Evolutionary conservation across 2,888 invertebrate species (phyloP), one percentile per base, ranked within the genome.

Genomic region (Andrena dorsata): DNA sequence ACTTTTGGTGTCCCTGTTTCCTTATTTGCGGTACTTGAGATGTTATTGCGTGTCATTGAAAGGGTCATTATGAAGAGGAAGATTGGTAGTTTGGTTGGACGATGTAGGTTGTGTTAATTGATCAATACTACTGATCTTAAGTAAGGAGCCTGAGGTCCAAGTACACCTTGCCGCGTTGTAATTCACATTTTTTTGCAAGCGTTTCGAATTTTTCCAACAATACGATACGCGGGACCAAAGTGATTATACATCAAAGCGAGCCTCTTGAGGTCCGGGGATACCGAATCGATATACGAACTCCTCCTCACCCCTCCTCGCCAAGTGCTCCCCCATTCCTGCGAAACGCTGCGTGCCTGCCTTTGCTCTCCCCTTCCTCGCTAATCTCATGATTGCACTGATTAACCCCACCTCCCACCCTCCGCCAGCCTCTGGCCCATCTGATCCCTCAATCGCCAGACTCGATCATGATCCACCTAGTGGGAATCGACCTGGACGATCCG

Each of bases 171-270:
- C 56, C 8, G 1, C 56, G 26, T 26, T 20, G 26, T 23, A 26
- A 23, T 13, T 8, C 4, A 13, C 26, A 23, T 56, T 56, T 56
- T 56, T 56, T 56, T 26, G 51, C 49, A 10, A 58, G 41, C 32
- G 74, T 41, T 58, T 61, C 66, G 47, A 35, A 68, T 32, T 61
- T 49, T 65, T 68, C 53, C 49, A 32, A 28, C 65, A 71, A 82
- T 30, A 76, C 58, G 82, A 76, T 76, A 81, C 72, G 82, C 26
- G 82, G 69, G 72, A 69, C 71, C 84, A 80, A 87, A 85, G 87
- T 88, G 87, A 90, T 89, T 89, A 89, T 88, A 88, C 87, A 88
- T 88, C 88, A 88, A 90, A 90, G 90, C 83, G 83, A 87, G 63
- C 76, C 71, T 82, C 80, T 82, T 81, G 77, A 86, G 84, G 74